Percentiles rank a stretch among this genome's conserved stretches.
phyloP scores from a whole-genome alignment of 2,113 vertebrate genomes.

The Platysternon megacephalum region DNA sequence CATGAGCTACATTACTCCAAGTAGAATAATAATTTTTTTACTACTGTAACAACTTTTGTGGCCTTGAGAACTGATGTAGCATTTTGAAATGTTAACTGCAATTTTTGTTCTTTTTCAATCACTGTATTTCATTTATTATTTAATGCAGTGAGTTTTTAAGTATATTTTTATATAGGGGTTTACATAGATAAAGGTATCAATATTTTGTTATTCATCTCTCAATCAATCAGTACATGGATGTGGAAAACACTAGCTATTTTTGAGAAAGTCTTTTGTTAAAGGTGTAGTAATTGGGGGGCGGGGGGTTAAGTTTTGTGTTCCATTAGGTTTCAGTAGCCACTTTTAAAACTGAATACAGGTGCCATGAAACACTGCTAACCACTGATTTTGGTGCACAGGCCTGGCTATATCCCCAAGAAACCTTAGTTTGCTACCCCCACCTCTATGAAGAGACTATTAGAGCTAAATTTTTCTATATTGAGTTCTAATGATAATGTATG shows the following conservation, averaged over 20 bases:
- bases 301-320: neutral
- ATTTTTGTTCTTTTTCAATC: neutral
- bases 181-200: neutral
- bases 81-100: neutral
- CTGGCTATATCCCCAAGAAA: neutral
- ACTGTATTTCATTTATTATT: neutral
- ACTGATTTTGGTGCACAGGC: neutral
- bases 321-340: neutral
- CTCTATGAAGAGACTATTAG: neutral
- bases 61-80: neutral
- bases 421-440: neutral
- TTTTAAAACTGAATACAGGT: neutral
- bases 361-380: neutral
- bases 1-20: neutral
- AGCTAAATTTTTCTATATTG: constrained; percentile 20
- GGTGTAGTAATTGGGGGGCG: neutral
- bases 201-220: neutral
- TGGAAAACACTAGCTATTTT: neutral
- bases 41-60: neutral
- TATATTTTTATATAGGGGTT: neutral
- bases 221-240: neutral
- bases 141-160: neutral
- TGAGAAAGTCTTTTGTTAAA: neutral
- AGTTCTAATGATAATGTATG: constrained; percentile 23
- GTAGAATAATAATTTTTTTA: neutral